Evolutionary conservation across 2,113 vertebrate species (phyloP), one percentile per base, ranked within the genome.

Genomic region (Cryptotis parvus): DNA sequence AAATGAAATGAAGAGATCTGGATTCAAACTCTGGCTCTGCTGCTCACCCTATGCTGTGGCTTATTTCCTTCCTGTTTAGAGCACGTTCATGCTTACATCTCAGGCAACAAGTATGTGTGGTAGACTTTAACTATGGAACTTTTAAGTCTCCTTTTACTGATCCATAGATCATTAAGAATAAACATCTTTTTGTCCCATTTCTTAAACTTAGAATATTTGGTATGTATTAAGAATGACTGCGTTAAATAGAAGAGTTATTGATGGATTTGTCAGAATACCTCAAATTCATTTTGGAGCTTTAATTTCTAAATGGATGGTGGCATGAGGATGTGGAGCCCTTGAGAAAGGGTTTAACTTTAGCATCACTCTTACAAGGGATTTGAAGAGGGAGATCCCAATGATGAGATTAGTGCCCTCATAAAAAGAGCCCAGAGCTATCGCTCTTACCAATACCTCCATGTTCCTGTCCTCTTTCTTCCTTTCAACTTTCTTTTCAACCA

Each of bases 1-100:
- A 89, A 86, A 70, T 1, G 26, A 22, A 81, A 22, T 41, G 58
- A 41, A 76, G 83, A 78, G 20, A 74, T 29, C 45, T 69, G 77
- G 22, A 66, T 90, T 87, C 35, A 39, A 73, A 93, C n/a, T 89
- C 52, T 15, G 70, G 49, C 5, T 70, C 39, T 82, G 55, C 39
- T 89, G 49, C 35, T 68, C 35, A 58, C 27, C 11, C 29, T 16
- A 43, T 10, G 20, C 7, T 7, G 61, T 68, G 43, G 49, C 39
- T 84, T 33, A 20, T 29, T 27, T 61, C 33, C 49, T 61, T 70
- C 27, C 69, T 45, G 55, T 66, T 58, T 27, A 61, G 35, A 78
- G 20, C 26, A 89, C 10, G 11, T 52, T 43, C 52, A 45, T 24
- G n/a, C 12, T 49, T 75, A 58, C 45, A n/a, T n/a, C n/a, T n/a